Evolutionary conservation across 1,140 invertebrate genomes (phyloP), one percentile per base, ranked within the genome.

Genomic region (Leptinotarsa texana): DNA sequence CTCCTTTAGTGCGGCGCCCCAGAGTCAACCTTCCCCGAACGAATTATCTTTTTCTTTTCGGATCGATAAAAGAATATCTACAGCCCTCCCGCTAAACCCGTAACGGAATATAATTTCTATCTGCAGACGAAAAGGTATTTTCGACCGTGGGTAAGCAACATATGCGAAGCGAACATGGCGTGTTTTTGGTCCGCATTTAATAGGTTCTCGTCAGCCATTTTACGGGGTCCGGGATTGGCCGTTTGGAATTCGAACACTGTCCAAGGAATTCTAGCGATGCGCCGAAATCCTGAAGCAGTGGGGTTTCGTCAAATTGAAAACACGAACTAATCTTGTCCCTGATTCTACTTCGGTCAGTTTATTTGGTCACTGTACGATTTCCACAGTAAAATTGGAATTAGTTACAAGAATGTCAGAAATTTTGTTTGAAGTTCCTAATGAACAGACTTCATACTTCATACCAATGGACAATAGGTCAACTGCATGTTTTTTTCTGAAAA

Each of bases 281-380:
- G 21, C 63, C 27, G 21, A 65, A 65, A 65, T 65, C 63, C 63
- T 65, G 17, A 65, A 65, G 63, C 69, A 71, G 69, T 62, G 69
- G 69, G 69, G 69, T 62, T 71, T 71, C 69, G 69, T 51, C 4
- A 71, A 61, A 71, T 71, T 71, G 69, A 71, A 71, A 61, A 71
- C 69, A 62, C 49, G 24, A 49, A 27, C 69, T 71, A 71, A 71
- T 71, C 69, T 62, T 48, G 48, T 49, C 69, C 15, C 57, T 8
- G 68, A 57, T 42, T 42, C 33, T 42, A 3, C 33, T 42, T 42
- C 33, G 33, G 33, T 42, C 33, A 11, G 33, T 42, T 42, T 42
- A 11, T 42, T 42, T 11, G 33, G 33, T 11, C 33, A 42, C 33
- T 11, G 33, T 2, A 42, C 3, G 33, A 42, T 42, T 42, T 42